Conservation (phyloP, 2,113 vertebrate genomes). For the Anseranas semipalmata region DNA sequence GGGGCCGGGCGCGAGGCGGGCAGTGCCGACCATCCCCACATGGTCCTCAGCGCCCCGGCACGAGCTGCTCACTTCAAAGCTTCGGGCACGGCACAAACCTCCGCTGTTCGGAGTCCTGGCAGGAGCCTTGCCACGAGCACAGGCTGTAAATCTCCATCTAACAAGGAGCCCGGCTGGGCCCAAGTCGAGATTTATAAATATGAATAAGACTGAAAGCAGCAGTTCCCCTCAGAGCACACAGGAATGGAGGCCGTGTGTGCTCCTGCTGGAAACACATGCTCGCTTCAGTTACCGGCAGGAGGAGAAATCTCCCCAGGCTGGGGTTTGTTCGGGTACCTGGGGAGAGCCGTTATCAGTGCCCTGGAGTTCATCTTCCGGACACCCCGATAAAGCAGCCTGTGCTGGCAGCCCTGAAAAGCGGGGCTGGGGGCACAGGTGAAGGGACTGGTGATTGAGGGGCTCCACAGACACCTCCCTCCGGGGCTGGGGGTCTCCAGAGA, state of each 20-base stretch:
- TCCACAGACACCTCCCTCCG: background rate
- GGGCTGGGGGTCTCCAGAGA: background rate
- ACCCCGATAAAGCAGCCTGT: too few species aligned
- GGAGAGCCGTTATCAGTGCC: background rate
- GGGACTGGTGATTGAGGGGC: too few species aligned
- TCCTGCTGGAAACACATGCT: background rate
- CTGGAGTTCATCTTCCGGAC: rapidly evolving
- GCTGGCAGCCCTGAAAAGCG: too few species aligned
- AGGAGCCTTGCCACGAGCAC: background rate
- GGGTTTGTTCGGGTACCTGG: background rate
- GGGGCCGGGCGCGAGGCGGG: background rate
- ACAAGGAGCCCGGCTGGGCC: background rate
- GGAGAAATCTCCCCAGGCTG: background rate
- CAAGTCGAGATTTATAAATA: background rate
- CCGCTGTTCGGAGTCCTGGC: background rate
- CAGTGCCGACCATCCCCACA: background rate
- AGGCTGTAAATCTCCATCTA: background rate
- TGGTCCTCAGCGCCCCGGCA: background rate
- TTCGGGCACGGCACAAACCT: background rate
- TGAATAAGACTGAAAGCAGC: slow-evolving; percentile 10
- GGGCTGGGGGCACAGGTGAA: background rate
- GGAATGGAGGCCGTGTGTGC: background rate
- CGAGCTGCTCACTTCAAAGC: background rate
- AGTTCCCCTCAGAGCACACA: background rate
- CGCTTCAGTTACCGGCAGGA: background rate